Percentiles rank a stretch among this genome's conserved stretches.
phyloP scores from a whole-genome alignment of 1,140 invertebrate species.

The Oreohelix idahoensis region DNA sequence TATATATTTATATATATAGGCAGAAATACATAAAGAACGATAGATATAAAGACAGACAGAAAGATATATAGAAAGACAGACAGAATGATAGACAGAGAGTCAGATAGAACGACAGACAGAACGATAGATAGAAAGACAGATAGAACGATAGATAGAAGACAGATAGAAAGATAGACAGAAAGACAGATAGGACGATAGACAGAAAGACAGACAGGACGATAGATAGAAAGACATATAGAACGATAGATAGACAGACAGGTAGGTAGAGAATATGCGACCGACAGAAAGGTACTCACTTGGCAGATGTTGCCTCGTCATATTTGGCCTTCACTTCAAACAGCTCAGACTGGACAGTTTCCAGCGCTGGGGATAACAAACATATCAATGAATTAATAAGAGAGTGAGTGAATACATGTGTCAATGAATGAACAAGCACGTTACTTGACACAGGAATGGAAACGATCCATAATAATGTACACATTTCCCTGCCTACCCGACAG shows the following conservation, averaged over 20 bases:
- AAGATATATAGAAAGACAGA: too few species aligned
- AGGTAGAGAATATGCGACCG: background rate
- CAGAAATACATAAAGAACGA: too few species aligned
- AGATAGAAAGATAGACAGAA: background rate
- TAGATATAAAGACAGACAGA: too few species aligned
- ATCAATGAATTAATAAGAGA: too few species aligned
- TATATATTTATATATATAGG: too few species aligned
- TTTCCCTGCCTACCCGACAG: too few species aligned
- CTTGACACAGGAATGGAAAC: too few species aligned
- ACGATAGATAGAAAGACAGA: background rate
- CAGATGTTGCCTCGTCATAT: slow-evolving; percentile 74
- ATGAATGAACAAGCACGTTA: too few species aligned
- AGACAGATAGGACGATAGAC: slow-evolving; percentile 18
- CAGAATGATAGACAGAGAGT: too few species aligned
- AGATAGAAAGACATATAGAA: background rate
- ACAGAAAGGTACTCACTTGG: slow-evolving; percentile 71
- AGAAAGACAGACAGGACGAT: slow-evolving; percentile 31
- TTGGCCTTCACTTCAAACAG: slow-evolving; percentile 75
- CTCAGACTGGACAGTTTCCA: slow-evolving; percentile 74
- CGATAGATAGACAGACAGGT: background rate
- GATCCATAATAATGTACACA: too few species aligned
- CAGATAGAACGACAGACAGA: too few species aligned
- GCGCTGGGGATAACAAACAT: slow-evolving; percentile 46
- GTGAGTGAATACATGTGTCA: too few species aligned
- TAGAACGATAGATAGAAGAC: background rate